These are phyloP conservation scores for Phrynosoma blainvillii DNA, from an alignment of 2,113 vertebrate genomes.

Conservation along the genomic window DNA sequence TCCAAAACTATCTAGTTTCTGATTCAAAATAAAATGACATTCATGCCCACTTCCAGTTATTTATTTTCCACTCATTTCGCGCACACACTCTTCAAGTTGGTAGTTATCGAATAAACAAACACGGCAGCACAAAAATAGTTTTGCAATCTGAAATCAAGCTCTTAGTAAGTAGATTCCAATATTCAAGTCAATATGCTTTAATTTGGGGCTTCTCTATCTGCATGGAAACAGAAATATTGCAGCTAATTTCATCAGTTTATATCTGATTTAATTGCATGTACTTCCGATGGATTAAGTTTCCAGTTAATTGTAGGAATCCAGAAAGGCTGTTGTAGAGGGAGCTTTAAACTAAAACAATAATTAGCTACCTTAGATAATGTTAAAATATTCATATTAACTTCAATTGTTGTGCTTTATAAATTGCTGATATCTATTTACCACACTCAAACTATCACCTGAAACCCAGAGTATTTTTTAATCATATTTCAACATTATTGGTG, in stretches of 20 bases:
- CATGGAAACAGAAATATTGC: constrained; percentile 59
- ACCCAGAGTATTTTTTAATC: constrained; percentile 33
- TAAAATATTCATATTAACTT: constrained; percentile 51
- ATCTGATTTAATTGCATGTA: constrained; percentile 70
- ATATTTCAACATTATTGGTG: constrained; percentile 57
- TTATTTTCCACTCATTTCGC: constrained; percentile 50
- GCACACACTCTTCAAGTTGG: constrained; percentile 42
- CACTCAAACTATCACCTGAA: constrained; percentile 19
- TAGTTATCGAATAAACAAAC: constrained; percentile 55
- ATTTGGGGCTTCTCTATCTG: constrained; percentile 62
- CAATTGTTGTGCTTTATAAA: constrained; percentile 57
- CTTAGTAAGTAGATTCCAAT: constrained; percentile 55
- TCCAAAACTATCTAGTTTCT: not conserved
- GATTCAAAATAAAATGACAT: not conserved
- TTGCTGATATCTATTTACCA: constrained; percentile 50
- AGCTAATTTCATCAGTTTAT: constrained; percentile 70
- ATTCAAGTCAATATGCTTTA: constrained; percentile 66
- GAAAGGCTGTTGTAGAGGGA: constrained; percentile 44
- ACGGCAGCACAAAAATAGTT: constrained; percentile 54
- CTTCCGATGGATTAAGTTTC: constrained; percentile 70
- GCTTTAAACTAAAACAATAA: constrained; percentile 61
- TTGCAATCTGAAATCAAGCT: constrained; percentile 63
- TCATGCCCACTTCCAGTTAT: not conserved
- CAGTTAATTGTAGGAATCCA: constrained; percentile 61
- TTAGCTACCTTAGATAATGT: constrained; percentile 33